A percentile compares a stretch with the other conserved stretches of the same genome.
Evolutionary conservation across 2,797 vertebrate genomes (phyloP).

Genomic region (Triplophysa yarkandensis): DNA sequence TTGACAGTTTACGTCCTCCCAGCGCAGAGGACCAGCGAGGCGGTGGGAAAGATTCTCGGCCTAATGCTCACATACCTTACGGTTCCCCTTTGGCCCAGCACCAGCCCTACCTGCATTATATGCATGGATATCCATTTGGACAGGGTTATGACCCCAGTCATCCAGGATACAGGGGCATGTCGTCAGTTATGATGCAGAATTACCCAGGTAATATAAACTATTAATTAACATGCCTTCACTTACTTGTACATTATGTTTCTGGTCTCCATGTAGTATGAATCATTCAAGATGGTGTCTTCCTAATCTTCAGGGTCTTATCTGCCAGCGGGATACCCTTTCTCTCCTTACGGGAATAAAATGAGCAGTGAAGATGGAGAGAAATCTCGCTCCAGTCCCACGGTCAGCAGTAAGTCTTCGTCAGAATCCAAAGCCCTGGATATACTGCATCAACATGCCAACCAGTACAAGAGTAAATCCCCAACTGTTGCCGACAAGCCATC

Average conservation of each 20-base stretch:
- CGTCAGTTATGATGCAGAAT: slow-evolving; percentile 97
- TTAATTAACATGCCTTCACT: neutral
- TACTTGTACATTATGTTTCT: too few relatives aligned
- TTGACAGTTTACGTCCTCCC: slow-evolving; percentile 78
- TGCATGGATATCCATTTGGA: slow-evolving; percentile 93
- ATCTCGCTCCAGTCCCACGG: slow-evolving; percentile 87
- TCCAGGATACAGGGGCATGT: slow-evolving; percentile 91
- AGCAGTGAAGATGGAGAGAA: slow-evolving; percentile 80
- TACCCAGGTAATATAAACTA: slow-evolving; percentile 84
- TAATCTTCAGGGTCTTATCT: slow-evolving; percentile 85
- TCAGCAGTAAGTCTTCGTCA: slow-evolving; percentile 78
- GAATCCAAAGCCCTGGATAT: slow-evolving; percentile 96
- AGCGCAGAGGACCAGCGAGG: slow-evolving; percentile 81
- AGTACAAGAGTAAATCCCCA: slow-evolving; percentile 98
- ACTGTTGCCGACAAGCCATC: slow-evolving; percentile 93
- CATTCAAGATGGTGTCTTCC: neutral
- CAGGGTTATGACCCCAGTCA: slow-evolving; percentile 91
- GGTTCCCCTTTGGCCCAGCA: slow-evolving; percentile 89
- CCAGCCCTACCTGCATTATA: slow-evolving; percentile 94
- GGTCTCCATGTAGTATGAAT: neutral
- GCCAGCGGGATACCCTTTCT: slow-evolving; percentile 90
- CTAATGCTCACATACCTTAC: slow-evolving; percentile 85
- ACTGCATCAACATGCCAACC: slow-evolving; percentile 94
- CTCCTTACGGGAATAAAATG: slow-evolving; percentile 87
- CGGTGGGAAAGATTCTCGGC: slow-evolving; percentile 82